A percentile compares a stretch with the other conserved stretches of the same genome.
These are phyloP conservation scores for Zelleria hepariella DNA, from an alignment of 2,888 invertebrate genomes.

Conservation along the genomic window DNA sequence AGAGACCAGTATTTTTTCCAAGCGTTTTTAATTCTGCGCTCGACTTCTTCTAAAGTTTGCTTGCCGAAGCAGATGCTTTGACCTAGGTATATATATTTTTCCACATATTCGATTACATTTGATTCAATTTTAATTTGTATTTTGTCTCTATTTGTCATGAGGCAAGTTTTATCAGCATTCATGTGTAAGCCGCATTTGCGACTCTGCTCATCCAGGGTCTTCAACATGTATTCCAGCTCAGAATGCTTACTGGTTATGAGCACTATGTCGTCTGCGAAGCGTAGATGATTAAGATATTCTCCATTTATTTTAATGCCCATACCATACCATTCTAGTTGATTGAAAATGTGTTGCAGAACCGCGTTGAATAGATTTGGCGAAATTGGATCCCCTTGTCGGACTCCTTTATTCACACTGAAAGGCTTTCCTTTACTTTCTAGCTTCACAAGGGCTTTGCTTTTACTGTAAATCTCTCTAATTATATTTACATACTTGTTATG, in stretches of 20 bases:
- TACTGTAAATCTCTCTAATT: neutral
- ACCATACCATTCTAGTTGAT: neutral
- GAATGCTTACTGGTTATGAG: neutral
- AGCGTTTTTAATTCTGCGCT: conserved; percentile 13
- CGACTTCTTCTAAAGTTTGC: conserved; percentile 10
- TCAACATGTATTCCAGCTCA: neutral
- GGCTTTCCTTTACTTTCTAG: neutral
- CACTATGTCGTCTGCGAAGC: conserved; percentile 3
- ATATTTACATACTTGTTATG: neutral
- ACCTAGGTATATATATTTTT: conserved; percentile 1
- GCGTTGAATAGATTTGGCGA: conserved; percentile 1
- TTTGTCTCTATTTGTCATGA: neutral
- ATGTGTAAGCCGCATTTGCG: neutral
- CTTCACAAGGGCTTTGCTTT: neutral
- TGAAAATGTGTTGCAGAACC: neutral
- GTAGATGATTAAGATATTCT: neutral
- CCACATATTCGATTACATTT: neutral
- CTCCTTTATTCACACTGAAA: neutral
- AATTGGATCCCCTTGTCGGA: too few species aligned
- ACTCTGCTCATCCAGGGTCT: neutral
- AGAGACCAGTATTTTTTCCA: conserved; percentile 17
- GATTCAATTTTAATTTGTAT: neutral
- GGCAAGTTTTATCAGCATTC: neutral
- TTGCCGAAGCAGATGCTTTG: conserved; percentile 4
- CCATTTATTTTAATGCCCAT: neutral